phyloP scores from a whole-genome alignment of 2,888 invertebrate species.

The Trissonchulus latispiculum region DNA sequence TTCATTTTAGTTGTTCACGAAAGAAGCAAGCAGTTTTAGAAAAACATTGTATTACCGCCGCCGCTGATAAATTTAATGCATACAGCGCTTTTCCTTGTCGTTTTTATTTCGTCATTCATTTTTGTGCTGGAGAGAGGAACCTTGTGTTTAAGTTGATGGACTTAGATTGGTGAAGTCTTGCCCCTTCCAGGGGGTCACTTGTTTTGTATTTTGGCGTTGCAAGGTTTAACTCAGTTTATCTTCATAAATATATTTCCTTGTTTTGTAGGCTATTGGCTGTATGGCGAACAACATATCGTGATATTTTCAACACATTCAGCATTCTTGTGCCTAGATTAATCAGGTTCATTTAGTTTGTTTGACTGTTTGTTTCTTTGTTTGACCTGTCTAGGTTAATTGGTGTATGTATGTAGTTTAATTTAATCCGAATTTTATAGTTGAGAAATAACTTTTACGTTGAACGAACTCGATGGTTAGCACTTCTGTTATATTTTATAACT shows the following conservation, averaged over 20 bases:
- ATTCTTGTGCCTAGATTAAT: conserved; percentile 10
- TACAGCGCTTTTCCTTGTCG: too few species aligned
- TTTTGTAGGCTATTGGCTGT: not conserved
- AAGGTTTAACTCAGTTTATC: too few species aligned
- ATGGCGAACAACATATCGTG: not conserved
- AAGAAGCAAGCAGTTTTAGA: too few species aligned
- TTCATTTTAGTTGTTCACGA: too few species aligned
- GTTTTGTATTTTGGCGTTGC: too few species aligned
- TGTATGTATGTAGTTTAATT: too few species aligned
- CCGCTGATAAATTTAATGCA: too few species aligned
- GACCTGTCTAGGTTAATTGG: too few species aligned
- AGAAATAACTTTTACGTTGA: not conserved
- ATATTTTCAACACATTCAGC: conserved; percentile 9
- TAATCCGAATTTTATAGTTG: not conserved
- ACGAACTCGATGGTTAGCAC: not conserved
- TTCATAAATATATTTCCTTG: not conserved
- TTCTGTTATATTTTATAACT: not conserved
- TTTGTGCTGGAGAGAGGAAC: too few species aligned
- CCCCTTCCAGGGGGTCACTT: not conserved
- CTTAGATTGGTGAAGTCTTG: not conserved
- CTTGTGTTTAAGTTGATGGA: not conserved
- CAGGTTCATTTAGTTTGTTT: not conserved
- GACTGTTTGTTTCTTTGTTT: too few species aligned
- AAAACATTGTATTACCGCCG: too few species aligned
- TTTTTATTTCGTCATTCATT: too few species aligned